These are phyloP conservation scores for Brienomyrus longianalis DNA, from an alignment of 2,113 vertebrate genomes.

Conservation along the genomic window DNA sequence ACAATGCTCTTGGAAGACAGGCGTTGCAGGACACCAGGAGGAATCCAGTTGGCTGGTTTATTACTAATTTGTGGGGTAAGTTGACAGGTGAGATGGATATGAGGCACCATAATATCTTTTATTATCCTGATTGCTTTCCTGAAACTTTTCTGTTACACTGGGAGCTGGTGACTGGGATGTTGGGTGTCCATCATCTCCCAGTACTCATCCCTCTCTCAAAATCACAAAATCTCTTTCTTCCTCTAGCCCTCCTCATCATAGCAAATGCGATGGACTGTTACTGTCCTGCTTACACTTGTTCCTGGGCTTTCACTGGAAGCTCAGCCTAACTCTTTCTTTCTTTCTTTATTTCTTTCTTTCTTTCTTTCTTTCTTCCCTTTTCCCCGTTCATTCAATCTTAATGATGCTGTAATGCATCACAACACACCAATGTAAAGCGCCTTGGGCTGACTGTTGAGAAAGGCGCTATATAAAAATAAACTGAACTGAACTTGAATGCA, in stretches of 20 bases:
- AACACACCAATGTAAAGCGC: not conserved
- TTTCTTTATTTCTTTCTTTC: too few species aligned
- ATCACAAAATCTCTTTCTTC: not conserved
- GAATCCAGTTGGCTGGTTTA: not conserved
- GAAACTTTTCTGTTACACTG: not conserved
- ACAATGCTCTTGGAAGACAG: not conserved
- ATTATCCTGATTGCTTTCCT: not conserved
- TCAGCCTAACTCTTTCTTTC: not conserved
- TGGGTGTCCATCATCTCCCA: not conserved
- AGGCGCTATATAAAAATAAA: too few species aligned
- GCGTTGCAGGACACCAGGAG: not conserved
- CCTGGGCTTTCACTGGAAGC: not conserved
- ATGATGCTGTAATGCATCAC: too few species aligned
- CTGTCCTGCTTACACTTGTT: not conserved
- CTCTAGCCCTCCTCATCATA: not conserved
- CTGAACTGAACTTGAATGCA: not conserved
- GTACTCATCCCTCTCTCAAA: not conserved
- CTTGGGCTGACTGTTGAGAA: too few species aligned
- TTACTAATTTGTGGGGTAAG: not conserved
- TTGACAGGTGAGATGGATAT: not conserved
- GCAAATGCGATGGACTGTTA: not conserved
- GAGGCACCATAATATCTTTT: not conserved
- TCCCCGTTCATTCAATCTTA: too few species aligned
- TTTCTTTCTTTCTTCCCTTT: too few species aligned
- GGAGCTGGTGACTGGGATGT: not conserved